Evolutionary conservation across 2,113 vertebrate genomes (phyloP).

Genomic region (Chlorodrepanis virens): DNA sequence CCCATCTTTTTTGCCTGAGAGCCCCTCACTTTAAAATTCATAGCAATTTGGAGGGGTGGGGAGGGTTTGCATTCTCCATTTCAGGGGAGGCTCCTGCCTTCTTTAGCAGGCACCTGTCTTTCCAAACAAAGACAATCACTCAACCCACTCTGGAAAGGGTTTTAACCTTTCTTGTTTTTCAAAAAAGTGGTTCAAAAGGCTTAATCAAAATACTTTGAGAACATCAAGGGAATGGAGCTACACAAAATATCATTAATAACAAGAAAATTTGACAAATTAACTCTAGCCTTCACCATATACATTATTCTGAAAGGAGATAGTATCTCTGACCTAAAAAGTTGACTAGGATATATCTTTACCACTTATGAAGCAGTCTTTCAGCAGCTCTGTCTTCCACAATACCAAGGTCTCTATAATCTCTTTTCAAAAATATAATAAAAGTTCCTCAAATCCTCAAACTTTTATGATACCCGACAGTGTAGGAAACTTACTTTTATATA

Average conservation of each 20-base stretch:
- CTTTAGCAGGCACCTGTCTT: no score
- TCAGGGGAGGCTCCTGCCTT: no score
- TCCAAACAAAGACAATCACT: no score
- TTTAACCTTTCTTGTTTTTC: background rate
- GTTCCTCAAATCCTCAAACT: background rate
- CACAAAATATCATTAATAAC: background rate
- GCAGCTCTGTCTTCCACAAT: background rate
- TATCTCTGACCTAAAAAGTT: background rate
- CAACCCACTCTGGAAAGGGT: rapidly evolving
- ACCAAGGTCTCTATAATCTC: background rate
- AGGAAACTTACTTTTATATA: background rate
- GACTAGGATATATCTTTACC: background rate
- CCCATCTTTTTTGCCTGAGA: no score
- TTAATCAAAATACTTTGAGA: background rate
- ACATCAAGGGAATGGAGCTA: background rate
- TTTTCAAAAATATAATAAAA: background rate
- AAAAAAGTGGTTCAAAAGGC: background rate
- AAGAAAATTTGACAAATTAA: background rate
- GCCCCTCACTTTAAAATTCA: no score
- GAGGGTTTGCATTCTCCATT: no score
- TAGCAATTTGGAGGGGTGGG: no score
- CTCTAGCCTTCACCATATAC: background rate
- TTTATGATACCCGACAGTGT: background rate
- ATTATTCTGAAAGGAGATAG: background rate
- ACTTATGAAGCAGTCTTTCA: background rate